phyloP scores from a whole-genome alignment of 2,797 vertebrate genomes.

The Echiichthys vipera region DNA sequence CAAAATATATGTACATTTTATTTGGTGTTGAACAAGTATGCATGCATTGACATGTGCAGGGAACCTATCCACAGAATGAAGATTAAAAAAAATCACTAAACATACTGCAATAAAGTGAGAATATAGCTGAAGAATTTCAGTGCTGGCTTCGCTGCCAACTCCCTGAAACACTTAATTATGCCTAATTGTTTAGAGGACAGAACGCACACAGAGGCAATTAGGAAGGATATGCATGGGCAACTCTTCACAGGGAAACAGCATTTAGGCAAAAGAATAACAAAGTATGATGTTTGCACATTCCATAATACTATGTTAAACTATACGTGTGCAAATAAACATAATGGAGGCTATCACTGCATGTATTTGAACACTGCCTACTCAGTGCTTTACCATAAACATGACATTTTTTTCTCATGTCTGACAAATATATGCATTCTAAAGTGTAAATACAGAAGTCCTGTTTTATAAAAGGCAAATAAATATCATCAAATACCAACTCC shows the following conservation, averaged over 20 bases:
- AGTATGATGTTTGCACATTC: constrained; percentile 53
- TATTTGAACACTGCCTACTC: constrained; percentile 21
- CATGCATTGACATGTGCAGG: constrained; percentile 54
- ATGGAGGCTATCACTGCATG: constrained; percentile 16
- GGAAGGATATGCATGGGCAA: constrained; percentile 59
- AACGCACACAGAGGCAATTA: constrained; percentile 76
- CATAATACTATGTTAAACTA: constrained; percentile 44
- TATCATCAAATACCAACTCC: constrained; percentile 44
- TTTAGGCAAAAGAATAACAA: constrained; percentile 58
- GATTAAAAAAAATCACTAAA: constrained; percentile 37
- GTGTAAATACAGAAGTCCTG: constrained; percentile 34
- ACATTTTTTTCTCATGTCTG: constrained; percentile 16
- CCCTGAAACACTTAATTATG: constrained; percentile 70
- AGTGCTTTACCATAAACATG: constrained; percentile 15
- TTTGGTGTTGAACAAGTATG: constrained; percentile 65
- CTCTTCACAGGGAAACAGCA: constrained; percentile 47
- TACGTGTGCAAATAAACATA: constrained; percentile 47
- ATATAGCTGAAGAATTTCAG: constrained; percentile 52
- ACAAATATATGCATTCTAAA: constrained; percentile 34
- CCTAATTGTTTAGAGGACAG: constrained; percentile 69
- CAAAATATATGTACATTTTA: constrained; percentile 73
- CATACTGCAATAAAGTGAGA: constrained; percentile 57
- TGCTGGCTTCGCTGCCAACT: constrained; percentile 55
- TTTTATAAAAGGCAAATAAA: constrained; percentile 69
- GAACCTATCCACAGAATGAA: constrained; percentile 9